Conservation (phyloP, 2,113 vertebrate species). For the Cnemophilus loriae region DNA sequence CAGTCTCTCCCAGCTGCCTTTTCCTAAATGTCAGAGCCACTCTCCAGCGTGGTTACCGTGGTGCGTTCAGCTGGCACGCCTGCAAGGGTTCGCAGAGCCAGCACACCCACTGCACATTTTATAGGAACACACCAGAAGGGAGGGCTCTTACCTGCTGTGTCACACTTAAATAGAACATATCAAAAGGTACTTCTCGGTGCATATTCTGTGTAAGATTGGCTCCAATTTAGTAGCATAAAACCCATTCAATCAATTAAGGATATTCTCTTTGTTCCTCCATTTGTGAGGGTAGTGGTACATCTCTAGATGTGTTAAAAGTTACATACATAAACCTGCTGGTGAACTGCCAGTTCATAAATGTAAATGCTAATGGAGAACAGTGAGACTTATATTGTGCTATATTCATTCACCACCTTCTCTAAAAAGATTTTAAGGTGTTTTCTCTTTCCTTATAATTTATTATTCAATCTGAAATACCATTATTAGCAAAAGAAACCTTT, state of each 20-base stretch:
- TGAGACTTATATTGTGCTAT: neutral
- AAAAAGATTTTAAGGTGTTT: neutral
- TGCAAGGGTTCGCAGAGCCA: neutral
- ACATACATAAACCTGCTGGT: neutral
- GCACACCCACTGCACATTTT: neutral
- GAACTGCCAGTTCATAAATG: neutral
- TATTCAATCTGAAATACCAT: neutral
- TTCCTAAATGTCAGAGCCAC: slow-evolving; percentile 23
- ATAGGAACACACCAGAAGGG: neutral
- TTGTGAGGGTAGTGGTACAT: neutral
- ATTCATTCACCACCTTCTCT: neutral
- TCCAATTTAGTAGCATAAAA: neutral
- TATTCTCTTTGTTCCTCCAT: neutral
- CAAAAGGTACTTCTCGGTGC: neutral
- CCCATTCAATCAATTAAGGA: neutral
- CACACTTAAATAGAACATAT: neutral
- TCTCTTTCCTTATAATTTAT: neutral
- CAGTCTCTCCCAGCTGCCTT: neutral
- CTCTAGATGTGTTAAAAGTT: neutral
- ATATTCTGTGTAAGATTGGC: neutral
- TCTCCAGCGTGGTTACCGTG: slow-evolving; percentile 18
- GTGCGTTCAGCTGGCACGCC: neutral
- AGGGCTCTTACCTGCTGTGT: neutral
- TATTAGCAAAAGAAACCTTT: neutral
- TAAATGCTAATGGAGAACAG: neutral